A percentile compares a stretch with the other conserved stretches of the same genome.
These are phyloP conservation scores for Cyrtodaria siliqua DNA, from an alignment of 2,888 invertebrate genomes.

Conservation along the genomic window DNA sequence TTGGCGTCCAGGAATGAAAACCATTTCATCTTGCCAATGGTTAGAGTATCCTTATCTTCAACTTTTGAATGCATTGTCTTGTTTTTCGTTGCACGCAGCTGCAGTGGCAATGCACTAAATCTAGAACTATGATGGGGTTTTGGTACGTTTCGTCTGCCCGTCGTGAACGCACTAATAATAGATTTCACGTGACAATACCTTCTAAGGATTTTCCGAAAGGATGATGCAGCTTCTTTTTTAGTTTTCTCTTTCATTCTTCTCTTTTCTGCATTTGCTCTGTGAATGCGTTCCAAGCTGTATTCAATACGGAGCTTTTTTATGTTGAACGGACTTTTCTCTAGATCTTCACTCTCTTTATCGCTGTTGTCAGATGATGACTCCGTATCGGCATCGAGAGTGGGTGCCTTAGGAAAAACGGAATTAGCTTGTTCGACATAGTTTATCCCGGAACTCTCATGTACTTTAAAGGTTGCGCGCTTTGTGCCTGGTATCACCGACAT, in stretches of 20 bases:
- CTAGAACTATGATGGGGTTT: not conserved
- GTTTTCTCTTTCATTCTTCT: slow-evolving; percentile 6
- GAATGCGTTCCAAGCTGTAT: slow-evolving; percentile 63
- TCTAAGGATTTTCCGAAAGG: slow-evolving; percentile 25
- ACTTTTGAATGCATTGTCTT: not conserved
- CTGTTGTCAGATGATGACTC: slow-evolving; percentile 41
- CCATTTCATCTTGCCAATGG: slow-evolving; percentile 44
- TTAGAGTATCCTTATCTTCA: slow-evolving; percentile 1
- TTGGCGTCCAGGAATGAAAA: slow-evolving; percentile 44
- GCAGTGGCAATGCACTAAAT: too few species aligned
- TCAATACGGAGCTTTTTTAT: slow-evolving; percentile 51
- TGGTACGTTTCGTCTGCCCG: not conserved
- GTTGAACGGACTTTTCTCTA: slow-evolving; percentile 43
- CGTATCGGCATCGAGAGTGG: slow-evolving; percentile 16
- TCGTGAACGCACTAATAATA: slow-evolving; percentile 35
- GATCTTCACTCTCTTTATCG: slow-evolving; percentile 32
- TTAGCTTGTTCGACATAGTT: too few species aligned
- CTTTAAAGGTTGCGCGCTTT: too few species aligned
- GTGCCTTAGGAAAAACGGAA: slow-evolving; percentile 39
- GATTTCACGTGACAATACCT: slow-evolving; percentile 52
- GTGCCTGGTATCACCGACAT: too few species aligned
- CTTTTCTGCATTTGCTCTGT: slow-evolving; percentile 11
- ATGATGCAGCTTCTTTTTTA: slow-evolving; percentile 7
- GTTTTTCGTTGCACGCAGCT: not conserved
- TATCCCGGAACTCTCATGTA: too few species aligned